Conservation (phyloP, 1,140 invertebrate species). For the Homarus americanus region DNA sequence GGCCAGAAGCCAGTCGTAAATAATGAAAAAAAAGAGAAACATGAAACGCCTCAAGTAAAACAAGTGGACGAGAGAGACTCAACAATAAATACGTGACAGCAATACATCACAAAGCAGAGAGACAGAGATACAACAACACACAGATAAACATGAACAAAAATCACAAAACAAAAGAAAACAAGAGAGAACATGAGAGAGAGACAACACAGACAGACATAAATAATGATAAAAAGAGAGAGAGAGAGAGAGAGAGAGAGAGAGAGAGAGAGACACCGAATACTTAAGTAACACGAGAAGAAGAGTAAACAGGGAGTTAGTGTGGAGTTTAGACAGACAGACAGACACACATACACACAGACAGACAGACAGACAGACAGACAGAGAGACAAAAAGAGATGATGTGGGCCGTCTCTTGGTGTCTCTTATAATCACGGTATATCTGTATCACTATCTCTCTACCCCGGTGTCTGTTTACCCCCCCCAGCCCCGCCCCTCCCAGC, state of each 20-base stretch:
- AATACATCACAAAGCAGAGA: no score
- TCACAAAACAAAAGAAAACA: not conserved
- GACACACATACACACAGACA: no score
- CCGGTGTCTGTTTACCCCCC: conserved; percentile 33
- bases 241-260: not conserved
- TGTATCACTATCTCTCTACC: conserved; percentile 30
- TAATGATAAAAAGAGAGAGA: not conserved
- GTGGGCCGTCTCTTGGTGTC: conserved; percentile 10
- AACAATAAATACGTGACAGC: no score
- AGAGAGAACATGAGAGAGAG: not conserved
- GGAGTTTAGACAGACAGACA: not conserved
- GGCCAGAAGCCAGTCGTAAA: no score
- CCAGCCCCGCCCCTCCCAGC: not conserved
- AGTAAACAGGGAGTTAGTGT: conserved; percentile 11
- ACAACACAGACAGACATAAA: not conserved
- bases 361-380: not conserved
- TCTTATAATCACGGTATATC: conserved; percentile 42
- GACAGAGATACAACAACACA: no score
- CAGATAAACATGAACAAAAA: no score
- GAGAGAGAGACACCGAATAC: conserved; percentile 12
- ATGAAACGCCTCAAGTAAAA: no score
- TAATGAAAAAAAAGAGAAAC: no score
- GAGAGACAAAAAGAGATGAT: conserved; percentile 14
- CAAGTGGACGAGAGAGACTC: no score
- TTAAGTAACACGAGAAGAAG: conserved; percentile 23